Evolutionary conservation across 2,888 invertebrate species (phyloP), one percentile per base, ranked within the genome.

Genomic region (Lasioglossum figueresi): DNA sequence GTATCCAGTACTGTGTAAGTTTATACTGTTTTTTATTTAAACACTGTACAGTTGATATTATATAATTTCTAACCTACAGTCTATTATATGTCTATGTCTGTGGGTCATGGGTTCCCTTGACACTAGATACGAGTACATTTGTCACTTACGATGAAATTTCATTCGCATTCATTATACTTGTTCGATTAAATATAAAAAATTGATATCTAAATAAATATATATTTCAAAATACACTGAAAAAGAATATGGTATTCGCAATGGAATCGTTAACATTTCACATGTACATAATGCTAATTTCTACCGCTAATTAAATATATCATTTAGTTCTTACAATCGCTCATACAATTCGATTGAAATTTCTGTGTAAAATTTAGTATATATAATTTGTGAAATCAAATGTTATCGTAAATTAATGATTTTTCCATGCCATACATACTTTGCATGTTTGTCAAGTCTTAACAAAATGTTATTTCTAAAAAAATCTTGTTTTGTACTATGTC

Each of bases 1-100:
- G 79, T 91, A 6, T 89, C 90, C 63, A 90, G 83, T 56, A 45
- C 83, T 27, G 80, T 91, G 93, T 93, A 89, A 93, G 91, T 92
- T 56, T 48, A 8, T 23, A 23, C 78, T 34, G 31, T 43, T 37
- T 70, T 71, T 76, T 4, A 68, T 75, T 76, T 43, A 56, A 34
- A 59, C n/a, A 19, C 14, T 68, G n/a, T 14, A 76, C 48, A 68
- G 48, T 63, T 80, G 43, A 75, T 72, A 86, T 92, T 93, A 92
- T 88, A 82, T 92, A 92, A 93, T 89, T 91, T 82, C 83, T 92
- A 93, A 92, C 92, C 93, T 92, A 71, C 45, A 73, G 31, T 63
- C 23, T n/a, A 12, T 37, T 37, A 3, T 12, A 43, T 12, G 40
- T 43, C 40, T 10, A 43, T 43, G 40, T 12, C 40, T 43, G 12